These are phyloP conservation scores for Pogonomyrmex barbatus DNA, from an alignment of 1,140 invertebrate genomes.

Conservation along the genomic window DNA sequence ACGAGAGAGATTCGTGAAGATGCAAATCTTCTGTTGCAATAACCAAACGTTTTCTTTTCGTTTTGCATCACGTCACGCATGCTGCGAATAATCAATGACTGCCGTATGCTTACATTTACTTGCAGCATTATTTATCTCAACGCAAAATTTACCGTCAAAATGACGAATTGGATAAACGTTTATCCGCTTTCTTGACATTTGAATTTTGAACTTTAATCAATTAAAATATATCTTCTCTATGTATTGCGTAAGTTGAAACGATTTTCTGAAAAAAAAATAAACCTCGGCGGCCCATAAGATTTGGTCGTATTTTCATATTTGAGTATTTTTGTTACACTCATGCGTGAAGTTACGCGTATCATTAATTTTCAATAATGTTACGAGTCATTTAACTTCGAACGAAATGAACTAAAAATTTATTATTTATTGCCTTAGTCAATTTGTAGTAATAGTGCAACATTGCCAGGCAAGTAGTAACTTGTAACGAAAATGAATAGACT, in stretches of 20 bases:
- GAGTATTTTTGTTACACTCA: slow-evolving; percentile 15
- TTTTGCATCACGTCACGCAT: slow-evolving; percentile 39
- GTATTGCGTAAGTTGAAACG: background rate
- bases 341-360: background rate
- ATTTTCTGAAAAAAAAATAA: background rate
- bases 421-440: slow-evolving; percentile 17
- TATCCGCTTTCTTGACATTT: background rate
- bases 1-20: slow-evolving; percentile 43
- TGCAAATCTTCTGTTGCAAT: slow-evolving; percentile 50
- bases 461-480: background rate
- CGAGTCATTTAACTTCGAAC: slow-evolving; percentile 33
- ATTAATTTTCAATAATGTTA: slow-evolving; percentile 13
- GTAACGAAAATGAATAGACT: background rate
- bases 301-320: background rate
- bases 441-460: slow-evolving; percentile 16
- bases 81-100: slow-evolving; percentile 28
- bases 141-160: background rate
- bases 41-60: slow-evolving; percentile 42
- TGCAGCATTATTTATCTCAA: slow-evolving; percentile 21
- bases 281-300: background rate
- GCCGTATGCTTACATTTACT: background rate
- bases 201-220: background rate
- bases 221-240: slow-evolving; percentile 14
- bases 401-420: slow-evolving; percentile 3
- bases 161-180: background rate